Base-by-base conservation (phyloP, 23 tunicate genomes). In the Ascidia mentula region DNA sequence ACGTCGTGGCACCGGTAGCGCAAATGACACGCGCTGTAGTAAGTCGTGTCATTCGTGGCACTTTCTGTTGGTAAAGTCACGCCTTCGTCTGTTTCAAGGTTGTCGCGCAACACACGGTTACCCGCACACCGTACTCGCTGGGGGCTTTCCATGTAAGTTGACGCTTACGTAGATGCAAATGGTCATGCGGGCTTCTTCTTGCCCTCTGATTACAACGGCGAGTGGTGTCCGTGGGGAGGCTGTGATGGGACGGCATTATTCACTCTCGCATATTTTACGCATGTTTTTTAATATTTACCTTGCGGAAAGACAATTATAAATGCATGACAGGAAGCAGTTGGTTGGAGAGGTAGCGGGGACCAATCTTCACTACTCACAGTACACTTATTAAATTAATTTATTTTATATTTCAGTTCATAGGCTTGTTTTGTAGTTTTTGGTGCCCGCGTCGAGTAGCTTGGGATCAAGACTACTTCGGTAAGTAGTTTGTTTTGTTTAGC, bases 221-320 rank as follows among this genome's bases (percentile, higher is more conserved):
- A n/a, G n/a, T n/a, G n/a, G n/a, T n/a, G n/a, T n/a, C n/a, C n/a
- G n/a, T n/a, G n/a, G n/a, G n/a, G n/a, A n/a, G n/a, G n/a, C n/a
- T n/a, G n/a, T n/a, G n/a, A n/a, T 53, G 24, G 7, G 65, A 26
- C 65, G 1, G 24, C 65, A 53, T 53, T 53, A 53, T 53, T 53
- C 65, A 53, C 65, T 53, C 22, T 53, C 24, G 65, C 65, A 53
- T 53, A 53, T 53, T 53, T 53, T 53, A 28, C 65, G 65, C 65
- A 53, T 53, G 65, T 53, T 53, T 53, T 53, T 53, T 28, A 53
- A 53, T 53, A 53, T 53, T 53, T 53, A 53, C 65, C 65, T 53
- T 53, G 65, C 24, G 65, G 13, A 5, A 6, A 6, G 13, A 53
- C 65, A n/a, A n/a, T n/a, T n/a, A n/a, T n/a, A n/a, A n/a, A n/a